Base-by-base conservation (phyloP, 2,888 invertebrate species). In the Lomographa bimaculata region DNA sequence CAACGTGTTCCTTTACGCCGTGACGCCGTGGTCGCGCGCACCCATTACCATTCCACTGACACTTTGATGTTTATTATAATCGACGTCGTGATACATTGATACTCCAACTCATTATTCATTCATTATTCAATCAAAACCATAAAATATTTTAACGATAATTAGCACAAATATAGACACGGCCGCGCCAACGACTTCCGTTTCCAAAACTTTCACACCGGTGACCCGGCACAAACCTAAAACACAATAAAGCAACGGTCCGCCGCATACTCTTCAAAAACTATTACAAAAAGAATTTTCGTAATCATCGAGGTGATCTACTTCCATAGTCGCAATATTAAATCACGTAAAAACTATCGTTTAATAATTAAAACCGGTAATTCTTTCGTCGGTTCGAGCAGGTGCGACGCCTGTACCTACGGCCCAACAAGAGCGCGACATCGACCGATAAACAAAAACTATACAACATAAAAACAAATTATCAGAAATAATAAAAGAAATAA, bases 381-480 rank as follows among this genome's bases (percentile, higher is more conserved):
- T 82, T 77, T 79, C 75, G 67, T 72, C 65, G 62, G 57, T 54
- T 64, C 54, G 62, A 65, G 62, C 81, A 80, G 78, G 77, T 77
- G 80, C 62, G 52, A 50, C 36, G 36, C 46, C 51, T 16, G 39
- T 51, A 39, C 39, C 43, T 38, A 46, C n/a, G 60, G 66, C 64
- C 64, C 70, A 70, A 75, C 71, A 74, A 79, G 68, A 79, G 60
- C 59, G 69, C 63, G 56, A 66, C 60, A 60, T 46, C 50, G 44
- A 46, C 32, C 51, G 58, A 63, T 63, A 61, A 66, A 61, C 73
- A 79, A 80, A 79, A 79, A 79, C 70, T 64, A 64, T 63, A 69
- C 69, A 66, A 71, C 75, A 71, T 79, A 85, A 86, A 85, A 86
- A 86, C 83, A 79, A 85, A 86, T 79, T 78, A 78, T 84, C 72